A percentile compares a stretch with the other conserved stretches of the same genome.
Conservation (phyloP, 2,797 vertebrate genomes). For the Melopsittacus undulatus region DNA sequence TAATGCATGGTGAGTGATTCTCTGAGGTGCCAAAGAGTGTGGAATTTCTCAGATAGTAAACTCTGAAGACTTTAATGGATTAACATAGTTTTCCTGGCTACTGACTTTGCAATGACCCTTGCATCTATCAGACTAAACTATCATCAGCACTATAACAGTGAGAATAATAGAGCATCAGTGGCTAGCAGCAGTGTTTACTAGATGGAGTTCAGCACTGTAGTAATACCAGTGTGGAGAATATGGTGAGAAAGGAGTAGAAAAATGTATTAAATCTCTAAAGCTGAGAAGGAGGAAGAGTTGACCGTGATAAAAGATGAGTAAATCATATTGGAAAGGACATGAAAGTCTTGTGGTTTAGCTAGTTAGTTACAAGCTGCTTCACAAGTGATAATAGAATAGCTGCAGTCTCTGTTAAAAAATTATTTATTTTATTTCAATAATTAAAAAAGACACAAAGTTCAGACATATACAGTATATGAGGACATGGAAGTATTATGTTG, state of each 20-base stretch:
- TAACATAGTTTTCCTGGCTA: neutral
- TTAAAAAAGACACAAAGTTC: neutral
- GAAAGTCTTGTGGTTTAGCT: neutral
- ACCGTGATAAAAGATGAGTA: neutral
- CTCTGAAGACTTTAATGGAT: constrained; percentile 7
- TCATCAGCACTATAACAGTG: neutral
- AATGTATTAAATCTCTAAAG: neutral
- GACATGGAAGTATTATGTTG: neutral
- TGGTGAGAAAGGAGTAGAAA: neutral
- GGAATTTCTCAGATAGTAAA: constrained; percentile 20
- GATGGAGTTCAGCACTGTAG: neutral
- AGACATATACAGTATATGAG: neutral
- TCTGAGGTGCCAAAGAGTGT: neutral
- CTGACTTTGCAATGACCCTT: constrained; percentile 18
- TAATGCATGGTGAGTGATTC: neutral
- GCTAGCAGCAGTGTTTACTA: neutral
- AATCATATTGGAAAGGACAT: neutral
- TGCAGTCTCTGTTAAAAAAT: neutral
- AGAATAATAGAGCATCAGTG: neutral
- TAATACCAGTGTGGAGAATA: neutral
- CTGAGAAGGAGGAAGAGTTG: neutral
- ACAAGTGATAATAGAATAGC: neutral
- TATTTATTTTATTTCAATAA: neutral
- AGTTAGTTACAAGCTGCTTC: neutral
- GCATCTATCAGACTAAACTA: neutral